Base-by-base conservation (phyloP, 2,888 invertebrate species). In the Rhagophthalmus giganteus region DNA sequence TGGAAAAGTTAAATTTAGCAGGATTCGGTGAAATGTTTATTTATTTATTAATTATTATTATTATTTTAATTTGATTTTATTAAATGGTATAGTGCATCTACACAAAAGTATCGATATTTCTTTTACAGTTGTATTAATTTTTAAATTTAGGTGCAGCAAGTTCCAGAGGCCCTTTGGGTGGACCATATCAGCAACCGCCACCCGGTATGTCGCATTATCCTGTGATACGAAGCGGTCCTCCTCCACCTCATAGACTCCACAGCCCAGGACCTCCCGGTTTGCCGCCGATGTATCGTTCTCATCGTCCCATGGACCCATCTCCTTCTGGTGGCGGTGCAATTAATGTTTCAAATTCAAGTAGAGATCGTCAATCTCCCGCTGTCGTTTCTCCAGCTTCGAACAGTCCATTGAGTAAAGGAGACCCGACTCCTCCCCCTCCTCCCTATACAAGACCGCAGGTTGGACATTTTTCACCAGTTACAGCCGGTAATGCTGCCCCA, bases 301-400 rank as follows among this genome's bases (percentile, higher is more conserved):
- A 76, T 58, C 77, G 78, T 57, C 74, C 78, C 1, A 69, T 79
- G 70, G 79, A 79, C 55, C 79, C 79, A 0, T 79, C 79, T 2
- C 79, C 80, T 0, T 78, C 79, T 1, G 79, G 79, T 13, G 79
- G 80, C 3, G 78, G 79, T 1, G 74, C 78, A 1, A 77, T 79
- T 38, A 73, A 74, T 32, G 74, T 78, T 24, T 53, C 65, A 4
- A 44, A 48, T 1, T 34, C 54, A 7, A 48, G 45, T 7, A 57
- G 55, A 40, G 73, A 58, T 60, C 67, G 55, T 59, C 68, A 59
- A 37, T 68, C 74, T 2, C 66, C 73, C 2, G 64, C 70, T 1
- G 68, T 74, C 59, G 72, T 74, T 38, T 71, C 76, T 14, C 68
- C 76, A n/a, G 55, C 72, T 12, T 70, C 75, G 0, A 73, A 73